Evolutionary conservation across 2,113 vertebrate species (phyloP).

Genomic region (Vulpes ferrilata): DNA sequence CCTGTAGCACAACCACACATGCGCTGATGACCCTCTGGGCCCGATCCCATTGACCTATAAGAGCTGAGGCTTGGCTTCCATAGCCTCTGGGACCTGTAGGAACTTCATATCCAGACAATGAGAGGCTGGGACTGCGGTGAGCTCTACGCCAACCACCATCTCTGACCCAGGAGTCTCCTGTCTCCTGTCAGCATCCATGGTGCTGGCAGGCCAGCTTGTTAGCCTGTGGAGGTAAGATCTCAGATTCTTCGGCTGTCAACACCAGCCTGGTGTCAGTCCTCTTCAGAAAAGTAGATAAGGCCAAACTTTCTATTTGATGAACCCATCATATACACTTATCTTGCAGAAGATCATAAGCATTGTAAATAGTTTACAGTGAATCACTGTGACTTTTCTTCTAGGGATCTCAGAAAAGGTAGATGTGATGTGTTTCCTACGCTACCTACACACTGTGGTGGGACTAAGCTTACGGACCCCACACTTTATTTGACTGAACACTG

Average conservation of each 20-base stretch:
- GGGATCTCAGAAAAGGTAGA: neutral
- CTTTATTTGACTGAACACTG: accelerated
- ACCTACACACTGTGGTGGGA: accelerated
- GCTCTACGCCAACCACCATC: accelerated
- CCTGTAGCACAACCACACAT: too few relatives aligned
- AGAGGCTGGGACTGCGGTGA: neutral
- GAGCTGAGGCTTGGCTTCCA: neutral
- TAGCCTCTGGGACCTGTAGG: neutral
- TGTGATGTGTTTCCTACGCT: accelerated
- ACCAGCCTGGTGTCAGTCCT: neutral
- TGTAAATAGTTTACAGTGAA: too few relatives aligned
- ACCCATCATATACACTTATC: neutral
- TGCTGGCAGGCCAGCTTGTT: neutral
- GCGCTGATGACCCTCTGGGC: too few relatives aligned
- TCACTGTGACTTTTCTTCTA: neutral
- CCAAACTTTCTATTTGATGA: neutral
- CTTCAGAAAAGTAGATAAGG: neutral
- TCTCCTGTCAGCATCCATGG: neutral
- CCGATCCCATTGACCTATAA: neutral
- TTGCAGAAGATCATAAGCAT: too few relatives aligned
- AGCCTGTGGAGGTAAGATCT: too few relatives aligned
- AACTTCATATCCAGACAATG: neutral
- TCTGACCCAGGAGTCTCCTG: neutral
- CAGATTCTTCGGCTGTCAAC: neutral
- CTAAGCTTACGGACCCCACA: accelerated